Percentiles rank a stretch among this genome's conserved stretches.
These are phyloP conservation scores for human DNA, from an alignment of 2,113 vertebrate genomes.

Conservation along the genomic window GRCh38 chr4:26911501-26912000, in stretches of 20 bases:
- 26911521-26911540: background rate
- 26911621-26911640: background rate
- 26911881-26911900: background rate
- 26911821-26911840: background rate
- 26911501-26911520: background rate
- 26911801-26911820: background rate
- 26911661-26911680: background rate
- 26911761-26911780: background rate
- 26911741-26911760: background rate
- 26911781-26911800: background rate
- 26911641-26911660: background rate
- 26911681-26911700: background rate
- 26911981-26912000: background rate
- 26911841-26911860: background rate
- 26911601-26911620: background rate
- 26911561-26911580: background rate
- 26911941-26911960: background rate
- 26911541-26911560: background rate
- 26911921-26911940: background rate
- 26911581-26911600: background rate
- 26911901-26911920: background rate
- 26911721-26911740: background rate
- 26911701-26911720: constrained; percentile 3
- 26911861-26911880: background rate
- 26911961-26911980: background rate